Base-by-base conservation (phyloP, 2,888 invertebrate species). In the Artemia sinica region DNA sequence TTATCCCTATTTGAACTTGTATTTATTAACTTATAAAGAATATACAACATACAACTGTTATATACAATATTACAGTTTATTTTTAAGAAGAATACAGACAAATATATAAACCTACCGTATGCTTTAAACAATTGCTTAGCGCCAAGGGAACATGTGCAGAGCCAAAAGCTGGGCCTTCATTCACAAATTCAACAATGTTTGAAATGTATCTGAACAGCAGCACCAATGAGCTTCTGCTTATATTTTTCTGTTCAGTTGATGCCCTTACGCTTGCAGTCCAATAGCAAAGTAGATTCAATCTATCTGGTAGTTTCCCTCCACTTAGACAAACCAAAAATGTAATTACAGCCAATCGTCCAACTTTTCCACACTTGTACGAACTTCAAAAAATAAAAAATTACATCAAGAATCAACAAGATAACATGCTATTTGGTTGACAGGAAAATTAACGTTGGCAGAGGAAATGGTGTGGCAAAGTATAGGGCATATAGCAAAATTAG, bases 111-210 rank as follows among this genome's bases (percentile, higher is more conserved):
- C 63, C 28, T 9, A 58, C 63, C 63, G 63, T 86, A 81, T 85
- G 84, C 72, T 81, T 80, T 79, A 88, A 87, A 78, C 89, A 89
- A 73, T 83, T 83, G 72, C 87, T 85, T 69, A 89, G 82, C 72
- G 87, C 85, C 14, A 81, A 79, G 73, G 84, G 82, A 41, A 87
- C 81, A 69, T 82, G 77, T 72, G 83, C 82, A 70, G 81, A 80
- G 49, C 84, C 85, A 78, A 84, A 86, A 50, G 82, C 81, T 28
- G 81, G 80, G 71, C 81, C 81, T 76, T 84, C 84, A 65, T 85
- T 85, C 63, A 87, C 77, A 76, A 84, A 84, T 72, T 81, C 80
- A 74, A 83, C 77, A 76, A 83, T 74, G 79, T 84, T 79, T 11
- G 83, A 82, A 49, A 88, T 78, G 76, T 85, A 84, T 18, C 81